These are phyloP conservation scores for Mystacornis crossleyi DNA, from an alignment of 2,113 vertebrate genomes.

Conservation along the genomic window DNA sequence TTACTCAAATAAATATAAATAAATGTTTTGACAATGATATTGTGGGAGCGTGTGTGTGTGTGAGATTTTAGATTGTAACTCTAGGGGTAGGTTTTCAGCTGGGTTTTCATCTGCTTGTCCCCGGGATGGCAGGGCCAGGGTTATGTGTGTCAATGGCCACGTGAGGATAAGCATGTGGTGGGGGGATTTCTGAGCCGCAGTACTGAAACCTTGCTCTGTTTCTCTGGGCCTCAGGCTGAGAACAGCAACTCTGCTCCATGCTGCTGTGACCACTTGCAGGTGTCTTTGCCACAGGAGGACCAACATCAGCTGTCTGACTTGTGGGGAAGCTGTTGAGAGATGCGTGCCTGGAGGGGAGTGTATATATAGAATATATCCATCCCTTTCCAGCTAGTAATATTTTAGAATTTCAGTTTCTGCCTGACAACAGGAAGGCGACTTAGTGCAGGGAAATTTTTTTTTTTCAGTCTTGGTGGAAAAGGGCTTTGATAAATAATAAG, in stretches of 20 bases:
- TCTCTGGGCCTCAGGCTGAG: background rate
- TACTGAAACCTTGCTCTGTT: background rate
- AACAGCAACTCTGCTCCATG: background rate
- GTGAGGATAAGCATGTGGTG: background rate
- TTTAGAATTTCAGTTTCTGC: background rate
- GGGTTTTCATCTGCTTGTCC: background rate
- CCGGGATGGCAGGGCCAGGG: background rate
- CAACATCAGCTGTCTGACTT: background rate
- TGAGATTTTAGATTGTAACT: background rate
- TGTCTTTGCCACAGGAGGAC: background rate
- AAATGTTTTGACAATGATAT: background rate
- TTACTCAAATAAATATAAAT: background rate
- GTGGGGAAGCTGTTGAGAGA: background rate
- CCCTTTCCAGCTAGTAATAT: background rate
- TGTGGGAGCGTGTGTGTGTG: background rate
- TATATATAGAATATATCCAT: background rate
- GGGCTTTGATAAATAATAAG: background rate
- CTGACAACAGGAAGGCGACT: background rate
- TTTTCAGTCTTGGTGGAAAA: background rate
- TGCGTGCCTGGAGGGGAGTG: background rate
- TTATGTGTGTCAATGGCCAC: fast-evolving
- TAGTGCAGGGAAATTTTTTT: background rate
- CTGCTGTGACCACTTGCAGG: background rate
- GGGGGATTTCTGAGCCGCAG: background rate
- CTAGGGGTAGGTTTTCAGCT: background rate